Evolutionary conservation across 1,140 invertebrate genomes (phyloP).

Genomic region (Popillia japonica): DNA sequence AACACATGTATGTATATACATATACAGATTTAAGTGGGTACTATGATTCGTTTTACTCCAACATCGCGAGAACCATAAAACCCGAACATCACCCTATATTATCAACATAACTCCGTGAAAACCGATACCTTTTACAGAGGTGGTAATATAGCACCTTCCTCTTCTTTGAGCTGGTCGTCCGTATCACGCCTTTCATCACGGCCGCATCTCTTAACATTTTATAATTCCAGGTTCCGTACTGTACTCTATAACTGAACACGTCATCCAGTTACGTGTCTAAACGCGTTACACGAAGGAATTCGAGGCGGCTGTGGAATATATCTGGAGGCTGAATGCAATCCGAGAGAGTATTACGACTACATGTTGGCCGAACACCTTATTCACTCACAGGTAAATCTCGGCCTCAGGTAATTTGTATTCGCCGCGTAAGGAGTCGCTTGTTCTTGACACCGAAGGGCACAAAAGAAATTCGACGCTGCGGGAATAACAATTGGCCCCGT

Average conservation of each 20-base stretch:
- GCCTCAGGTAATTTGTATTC: conserved; percentile 13
- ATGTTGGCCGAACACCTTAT: neutral
- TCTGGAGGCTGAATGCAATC: neutral
- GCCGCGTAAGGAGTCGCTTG: conserved; percentile 8
- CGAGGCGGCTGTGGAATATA: neutral
- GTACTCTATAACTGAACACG: neutral
- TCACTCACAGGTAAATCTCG: conserved; percentile 5
- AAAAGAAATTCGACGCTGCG: neutral
- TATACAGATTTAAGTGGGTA: too few species aligned
- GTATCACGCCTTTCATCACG: neutral
- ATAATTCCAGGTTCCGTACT: conserved; percentile 5
- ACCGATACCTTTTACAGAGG: neutral
- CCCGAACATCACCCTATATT: conserved; percentile 10
- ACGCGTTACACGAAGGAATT: conserved; percentile 1
- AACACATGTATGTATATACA: too few species aligned
- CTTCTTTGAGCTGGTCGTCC: neutral
- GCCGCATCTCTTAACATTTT: neutral
- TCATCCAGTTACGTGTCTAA: conserved; percentile 14
- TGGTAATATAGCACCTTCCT: neutral
- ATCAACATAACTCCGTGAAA: neutral
- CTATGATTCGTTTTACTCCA: too few species aligned
- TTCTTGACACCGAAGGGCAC: conserved; percentile 13
- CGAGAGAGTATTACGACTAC: neutral
- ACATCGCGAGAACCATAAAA: conserved; percentile 8
- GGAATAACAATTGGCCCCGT: conserved; percentile 14